Base-by-base conservation (phyloP, 2,113 vertebrate genomes). In the Eonycteris spelaea region DNA sequence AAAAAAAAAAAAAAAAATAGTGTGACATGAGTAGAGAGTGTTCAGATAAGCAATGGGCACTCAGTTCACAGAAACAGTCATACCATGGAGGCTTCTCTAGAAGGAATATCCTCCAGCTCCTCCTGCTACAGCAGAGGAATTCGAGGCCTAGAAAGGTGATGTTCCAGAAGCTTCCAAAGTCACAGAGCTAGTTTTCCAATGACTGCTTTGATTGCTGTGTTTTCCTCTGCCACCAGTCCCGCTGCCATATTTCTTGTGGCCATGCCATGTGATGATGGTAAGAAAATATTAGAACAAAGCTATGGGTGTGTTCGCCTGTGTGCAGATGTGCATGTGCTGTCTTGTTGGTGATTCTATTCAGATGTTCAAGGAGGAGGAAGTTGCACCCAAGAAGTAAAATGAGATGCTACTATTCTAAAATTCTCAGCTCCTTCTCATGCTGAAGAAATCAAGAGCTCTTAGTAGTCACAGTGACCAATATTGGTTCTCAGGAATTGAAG, bases 241-340 rank as follows among this genome's bases (percentile, higher is more conserved):
- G 57, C 73, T 33, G 12, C 51, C 18, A 3, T 21, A 12, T 61
- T 80, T 90, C 35, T 48, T 90, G 5, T 28, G 65, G 3, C 1
- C 24, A 15, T 82, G 83, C 82, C 59, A 21, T 51, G 30, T 14
- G 53, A 53, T 6, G 5, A 15, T 12, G 18, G 11, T 68, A 19
- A 68, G 19, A 74, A 80, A 55, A 12, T n/a, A 6, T 2, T n/a
- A 77, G 65, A 48, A 43, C 24, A 94, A 85, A 48, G 7, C 6
- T 11, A 2, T 6, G 15, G 13, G 59, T 61, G 9, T 35, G 85
- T 53, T 21, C 15, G 21, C 22, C 28, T 19, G 7, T 28, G 4
- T 48, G n/a, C 40, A 6, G 26, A 30, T 9, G 22, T 24, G 22
- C 22, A 1, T 2, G 1, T 2, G 6, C 11, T 61, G 6, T 74